Percentiles rank a stretch among this genome's conserved stretches.
Conservation (phyloP, 1,140 invertebrate genomes). For the Mamestra configurata region DNA sequence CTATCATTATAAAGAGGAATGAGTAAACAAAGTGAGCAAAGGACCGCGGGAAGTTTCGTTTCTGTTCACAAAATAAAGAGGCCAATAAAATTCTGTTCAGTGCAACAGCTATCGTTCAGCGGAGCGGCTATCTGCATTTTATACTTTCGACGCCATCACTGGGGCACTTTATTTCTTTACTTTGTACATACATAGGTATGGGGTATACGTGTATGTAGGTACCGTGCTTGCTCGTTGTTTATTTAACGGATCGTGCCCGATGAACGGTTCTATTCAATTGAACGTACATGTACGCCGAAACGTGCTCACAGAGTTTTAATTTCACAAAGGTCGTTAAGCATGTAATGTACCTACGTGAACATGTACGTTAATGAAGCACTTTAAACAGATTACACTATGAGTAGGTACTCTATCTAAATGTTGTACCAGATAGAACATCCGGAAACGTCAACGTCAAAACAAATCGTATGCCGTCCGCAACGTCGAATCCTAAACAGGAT, state of each 20-base stretch:
- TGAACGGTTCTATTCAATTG: conserved; percentile 59
- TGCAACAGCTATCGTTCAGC: conserved; percentile 70
- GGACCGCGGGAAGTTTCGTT: conserved; percentile 46
- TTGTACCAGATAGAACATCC: conserved; percentile 15
- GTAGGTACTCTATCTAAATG: background rate
- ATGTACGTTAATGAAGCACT: conserved; percentile 10
- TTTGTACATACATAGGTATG: conserved; percentile 66
- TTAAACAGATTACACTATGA: background rate
- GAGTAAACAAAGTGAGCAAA: conserved; percentile 44
- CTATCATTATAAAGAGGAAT: conserved; percentile 27
- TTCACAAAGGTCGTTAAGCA: conserved; percentile 28
- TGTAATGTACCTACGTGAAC: conserved; percentile 24
- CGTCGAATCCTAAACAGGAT: conserved; percentile 65
- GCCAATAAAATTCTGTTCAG: conserved; percentile 75
- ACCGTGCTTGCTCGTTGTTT: conserved; percentile 64
- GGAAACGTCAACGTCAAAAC: conserved; percentile 45
- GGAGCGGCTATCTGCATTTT: conserved; percentile 80
- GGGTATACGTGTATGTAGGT: conserved; percentile 45
- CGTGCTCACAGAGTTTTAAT: conserved; percentile 41
- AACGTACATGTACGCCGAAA: conserved; percentile 23
- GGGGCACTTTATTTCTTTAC: conserved; percentile 71
- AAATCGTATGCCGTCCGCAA: conserved; percentile 63
- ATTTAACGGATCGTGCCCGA: conserved; percentile 63
- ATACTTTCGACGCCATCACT: conserved; percentile 70
- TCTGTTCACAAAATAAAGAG: conserved; percentile 68